Conservation (phyloP, 2,888 invertebrate species). For the Troides aeacus region DNA sequence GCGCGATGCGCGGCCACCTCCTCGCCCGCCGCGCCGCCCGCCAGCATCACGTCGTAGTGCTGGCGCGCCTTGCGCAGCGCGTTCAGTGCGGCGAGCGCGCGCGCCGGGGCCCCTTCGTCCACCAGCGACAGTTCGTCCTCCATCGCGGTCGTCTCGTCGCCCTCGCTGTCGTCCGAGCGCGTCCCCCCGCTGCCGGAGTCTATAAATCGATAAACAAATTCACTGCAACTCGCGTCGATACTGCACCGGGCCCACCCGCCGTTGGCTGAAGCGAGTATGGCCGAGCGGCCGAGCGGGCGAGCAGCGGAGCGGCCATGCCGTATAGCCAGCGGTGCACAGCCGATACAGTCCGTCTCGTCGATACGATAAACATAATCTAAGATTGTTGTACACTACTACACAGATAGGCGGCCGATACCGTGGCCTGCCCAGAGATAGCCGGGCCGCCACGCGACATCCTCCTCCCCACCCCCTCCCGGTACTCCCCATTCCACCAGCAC, state of each 20-base stretch:
- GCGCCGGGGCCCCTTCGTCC: constrained; percentile 80
- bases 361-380: neutral
- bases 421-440: neutral
- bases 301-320: no score
- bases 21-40: constrained; percentile 85
- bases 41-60: constrained; percentile 92
- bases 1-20: constrained; percentile 86
- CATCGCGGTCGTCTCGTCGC: constrained; percentile 49
- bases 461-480: no score
- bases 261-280: no score
- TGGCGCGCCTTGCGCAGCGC: constrained; percentile 90
- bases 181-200: constrained; percentile 27
- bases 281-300: no score
- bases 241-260: no score
- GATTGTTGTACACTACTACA: constrained; percentile 5
- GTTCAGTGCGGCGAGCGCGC: constrained; percentile 84
- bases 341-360: no score
- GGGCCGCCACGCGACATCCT: no score
- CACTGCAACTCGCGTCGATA: no score
- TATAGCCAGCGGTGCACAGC: neutral
- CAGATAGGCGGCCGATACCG: constrained; percentile 4
- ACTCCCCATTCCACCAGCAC: neutral
- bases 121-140: constrained; percentile 73
- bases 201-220: neutral
- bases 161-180: constrained; percentile 51